A percentile compares a stretch with the other conserved stretches of the same genome.
Conservation (phyloP, 2,888 invertebrate genomes). For the Acrobasis repandana region DNA sequence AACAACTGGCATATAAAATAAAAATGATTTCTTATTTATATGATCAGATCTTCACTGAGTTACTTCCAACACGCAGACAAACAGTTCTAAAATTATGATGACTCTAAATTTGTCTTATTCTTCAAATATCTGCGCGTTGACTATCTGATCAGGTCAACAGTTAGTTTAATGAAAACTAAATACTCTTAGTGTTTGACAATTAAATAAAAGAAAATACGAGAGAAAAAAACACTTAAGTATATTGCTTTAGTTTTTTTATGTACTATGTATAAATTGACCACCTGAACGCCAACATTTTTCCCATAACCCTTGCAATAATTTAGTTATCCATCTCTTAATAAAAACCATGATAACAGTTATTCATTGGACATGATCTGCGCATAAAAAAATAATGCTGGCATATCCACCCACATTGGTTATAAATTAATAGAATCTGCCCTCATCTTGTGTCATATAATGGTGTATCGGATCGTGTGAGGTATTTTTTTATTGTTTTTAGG, state of each 20-base stretch:
- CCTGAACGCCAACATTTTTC: not conserved
- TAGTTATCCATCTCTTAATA: conserved; percentile 59
- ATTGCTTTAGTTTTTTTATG: not conserved
- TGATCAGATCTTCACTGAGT: too few species aligned
- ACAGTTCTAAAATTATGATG: too few species aligned
- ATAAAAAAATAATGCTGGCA: conserved; percentile 75
- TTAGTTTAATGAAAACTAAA: too few species aligned
- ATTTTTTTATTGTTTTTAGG: conserved; percentile 76
- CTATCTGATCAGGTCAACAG: not conserved
- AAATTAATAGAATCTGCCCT: conserved; percentile 81
- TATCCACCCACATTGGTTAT: conserved; percentile 82
- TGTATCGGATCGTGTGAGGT: conserved; percentile 79
- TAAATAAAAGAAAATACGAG: too few species aligned
- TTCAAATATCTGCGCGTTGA: not conserved
- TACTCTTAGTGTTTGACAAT: too few species aligned
- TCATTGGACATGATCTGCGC: conserved; percentile 51
- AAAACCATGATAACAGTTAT: conserved; percentile 72
- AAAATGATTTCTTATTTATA: too few species aligned
- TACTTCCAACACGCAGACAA: too few species aligned
- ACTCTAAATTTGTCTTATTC: too few species aligned
- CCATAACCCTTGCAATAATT: conserved; percentile 39
- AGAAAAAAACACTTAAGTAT: too few species aligned
- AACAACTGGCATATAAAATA: too few species aligned
- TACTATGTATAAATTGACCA: not conserved
- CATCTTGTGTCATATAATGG: conserved; percentile 75